These are phyloP conservation scores for Leuciscus idus DNA, from an alignment of 2,113 vertebrate species.

Conservation along the genomic window DNA sequence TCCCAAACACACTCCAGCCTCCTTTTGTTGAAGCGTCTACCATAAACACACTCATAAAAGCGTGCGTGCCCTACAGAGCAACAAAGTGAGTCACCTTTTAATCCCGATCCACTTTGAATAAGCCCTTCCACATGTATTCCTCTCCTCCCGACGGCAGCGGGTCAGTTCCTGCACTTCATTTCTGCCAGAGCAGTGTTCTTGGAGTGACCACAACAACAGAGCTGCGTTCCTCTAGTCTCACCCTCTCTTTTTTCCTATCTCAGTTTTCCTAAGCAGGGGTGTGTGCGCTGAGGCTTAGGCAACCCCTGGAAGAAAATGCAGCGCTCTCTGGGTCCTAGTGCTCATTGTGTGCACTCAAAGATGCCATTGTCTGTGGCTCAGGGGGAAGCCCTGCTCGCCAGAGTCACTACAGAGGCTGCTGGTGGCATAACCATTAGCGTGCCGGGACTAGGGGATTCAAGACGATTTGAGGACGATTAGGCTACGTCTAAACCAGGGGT, in stretches of 20 bases:
- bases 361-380: constrained; percentile 67
- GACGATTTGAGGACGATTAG: not conserved
- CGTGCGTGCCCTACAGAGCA: constrained; percentile 20
- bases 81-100: constrained; percentile 74
- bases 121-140: constrained; percentile 61
- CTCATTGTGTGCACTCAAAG: constrained; percentile 57
- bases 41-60: constrained; percentile 35
- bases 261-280: constrained; percentile 62
- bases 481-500: no score
- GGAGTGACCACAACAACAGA: constrained; percentile 65
- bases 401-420: constrained; percentile 12
- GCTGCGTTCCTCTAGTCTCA: constrained; percentile 73
- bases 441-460: not conserved
- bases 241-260: constrained; percentile 46
- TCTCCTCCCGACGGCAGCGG: constrained; percentile 58
- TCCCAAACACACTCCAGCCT: constrained; percentile 13
- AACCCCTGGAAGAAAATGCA: constrained; percentile 64
- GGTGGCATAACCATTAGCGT: not conserved
- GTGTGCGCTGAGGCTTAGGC: constrained; percentile 61
- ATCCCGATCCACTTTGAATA: constrained; percentile 70
- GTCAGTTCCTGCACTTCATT: constrained; percentile 75
- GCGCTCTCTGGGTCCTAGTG: constrained; percentile 72
- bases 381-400: constrained; percentile 37
- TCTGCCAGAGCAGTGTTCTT: constrained; percentile 71
- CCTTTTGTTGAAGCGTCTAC: not conserved